Conservation (phyloP, 2,797 vertebrate genomes). For the Arnoldichthys spilopterus region DNA sequence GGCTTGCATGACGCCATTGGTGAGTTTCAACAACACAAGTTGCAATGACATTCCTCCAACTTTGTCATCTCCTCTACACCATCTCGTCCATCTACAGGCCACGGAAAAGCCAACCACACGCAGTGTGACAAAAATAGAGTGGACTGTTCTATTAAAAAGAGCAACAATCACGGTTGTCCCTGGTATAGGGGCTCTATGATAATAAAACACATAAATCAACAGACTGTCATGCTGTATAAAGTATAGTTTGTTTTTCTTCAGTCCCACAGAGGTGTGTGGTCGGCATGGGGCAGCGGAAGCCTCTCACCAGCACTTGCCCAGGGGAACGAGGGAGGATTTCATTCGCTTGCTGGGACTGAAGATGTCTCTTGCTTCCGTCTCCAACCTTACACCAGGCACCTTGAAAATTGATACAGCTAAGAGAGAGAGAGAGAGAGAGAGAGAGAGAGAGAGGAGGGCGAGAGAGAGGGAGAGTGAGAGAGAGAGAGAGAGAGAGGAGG, state of each 20-base stretch:
- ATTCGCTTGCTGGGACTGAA: constrained; percentile 73
- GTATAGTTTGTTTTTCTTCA: constrained; percentile 1
- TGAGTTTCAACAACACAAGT: neutral
- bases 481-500: constrained; percentile 44
- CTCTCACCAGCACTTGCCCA: constrained; percentile 71
- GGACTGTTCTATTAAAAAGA: neutral
- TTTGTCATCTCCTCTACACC: neutral
- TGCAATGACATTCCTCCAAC: neutral
- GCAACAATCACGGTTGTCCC: neutral
- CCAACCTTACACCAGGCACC: constrained; percentile 84
- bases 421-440: constrained; percentile 41
- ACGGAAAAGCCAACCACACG: neutral
- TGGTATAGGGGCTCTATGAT: constrained; percentile 2
- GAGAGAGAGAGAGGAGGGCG: constrained; percentile 41
- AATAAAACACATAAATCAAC: constrained; percentile 24
- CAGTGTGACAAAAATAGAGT: neutral
- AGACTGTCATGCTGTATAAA: constrained; percentile 31
- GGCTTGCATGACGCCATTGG: constrained; percentile 5
- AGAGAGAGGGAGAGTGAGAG: constrained; percentile 43
- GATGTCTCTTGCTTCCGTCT: constrained; percentile 85
- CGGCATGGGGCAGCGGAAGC: neutral
- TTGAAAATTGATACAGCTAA: constrained; percentile 87
- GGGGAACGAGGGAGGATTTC: constrained; percentile 61
- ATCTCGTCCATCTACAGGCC: constrained; percentile 3
- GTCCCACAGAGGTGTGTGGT: constrained; percentile 3